Conservation (phyloP, 2,888 invertebrate species). For the Cynaeus angustus region DNA sequence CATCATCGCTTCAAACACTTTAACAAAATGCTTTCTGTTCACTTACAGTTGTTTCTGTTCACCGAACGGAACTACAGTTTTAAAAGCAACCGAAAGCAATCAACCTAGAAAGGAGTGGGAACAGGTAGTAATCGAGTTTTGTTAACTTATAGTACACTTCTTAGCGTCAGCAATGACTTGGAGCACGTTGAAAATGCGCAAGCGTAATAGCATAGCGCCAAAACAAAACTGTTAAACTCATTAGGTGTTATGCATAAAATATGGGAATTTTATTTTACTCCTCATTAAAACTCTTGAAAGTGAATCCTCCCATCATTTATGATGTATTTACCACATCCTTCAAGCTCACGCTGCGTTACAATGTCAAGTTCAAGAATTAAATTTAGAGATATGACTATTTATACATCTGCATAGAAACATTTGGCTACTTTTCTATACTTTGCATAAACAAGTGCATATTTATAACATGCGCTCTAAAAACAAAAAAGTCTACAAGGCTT, state of each 20-base stretch:
- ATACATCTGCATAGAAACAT: neutral
- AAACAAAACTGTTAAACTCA: slow-evolving; percentile 12
- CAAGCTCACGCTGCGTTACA: neutral
- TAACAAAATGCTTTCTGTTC: slow-evolving; percentile 49
- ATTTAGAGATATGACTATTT: neutral
- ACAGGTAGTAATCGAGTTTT: slow-evolving; percentile 62
- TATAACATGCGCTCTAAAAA: too few relatives aligned
- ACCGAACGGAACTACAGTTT: slow-evolving; percentile 49
- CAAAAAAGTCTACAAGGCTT: too few relatives aligned
- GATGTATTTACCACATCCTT: neutral
- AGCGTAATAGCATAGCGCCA: slow-evolving; percentile 9
- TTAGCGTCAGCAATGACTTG: slow-evolving; percentile 19
- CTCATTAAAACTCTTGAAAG: neutral
- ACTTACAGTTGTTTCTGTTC: slow-evolving; percentile 57
- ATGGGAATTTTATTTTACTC: neutral
- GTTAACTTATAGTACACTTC: slow-evolving; percentile 21
- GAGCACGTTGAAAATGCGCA: neutral
- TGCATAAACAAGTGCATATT: too few relatives aligned
- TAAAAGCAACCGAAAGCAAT: slow-evolving; percentile 54
- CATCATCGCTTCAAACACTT: slow-evolving; percentile 21
- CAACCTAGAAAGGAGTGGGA: slow-evolving; percentile 64
- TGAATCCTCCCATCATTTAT: neutral
- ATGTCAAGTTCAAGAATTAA: neutral
- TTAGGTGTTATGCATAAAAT: neutral
- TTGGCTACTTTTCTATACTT: too few relatives aligned